Evolutionary conservation across 1,140 invertebrate genomes (phyloP).

Genomic region (Stegodyphus dumicola): DNA sequence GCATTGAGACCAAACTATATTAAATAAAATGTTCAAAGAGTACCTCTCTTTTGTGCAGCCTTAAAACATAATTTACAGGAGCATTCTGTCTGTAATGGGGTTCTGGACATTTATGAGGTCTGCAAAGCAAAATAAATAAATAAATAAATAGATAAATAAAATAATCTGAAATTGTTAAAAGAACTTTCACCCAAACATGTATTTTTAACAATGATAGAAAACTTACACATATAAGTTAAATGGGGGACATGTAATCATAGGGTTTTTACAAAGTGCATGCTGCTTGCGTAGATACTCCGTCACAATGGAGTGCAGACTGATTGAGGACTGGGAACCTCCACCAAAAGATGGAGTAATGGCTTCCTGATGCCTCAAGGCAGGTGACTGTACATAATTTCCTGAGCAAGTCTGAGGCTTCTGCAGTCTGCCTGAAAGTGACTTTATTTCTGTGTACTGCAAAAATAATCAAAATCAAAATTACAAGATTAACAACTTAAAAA

Average conservation of each 20-base stretch:
- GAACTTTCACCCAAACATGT: no score
- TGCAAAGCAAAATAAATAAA: slow-evolving; percentile 67
- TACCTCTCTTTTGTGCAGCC: slow-evolving; percentile 67
- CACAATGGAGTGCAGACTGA: slow-evolving; percentile 91
- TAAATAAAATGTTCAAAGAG: no score
- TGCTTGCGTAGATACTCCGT: slow-evolving; percentile 96
- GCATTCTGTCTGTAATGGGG: slow-evolving; percentile 79
- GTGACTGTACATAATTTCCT: slow-evolving; percentile 62
- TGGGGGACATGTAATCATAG: slow-evolving; percentile 73
- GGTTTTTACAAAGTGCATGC: slow-evolving; percentile 72
- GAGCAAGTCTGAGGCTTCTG: slow-evolving; percentile 61
- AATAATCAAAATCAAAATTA: background rate
- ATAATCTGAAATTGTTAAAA: no score
- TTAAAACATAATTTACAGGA: slow-evolving; percentile 76
- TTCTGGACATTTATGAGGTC: slow-evolving; percentile 93
- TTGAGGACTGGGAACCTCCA: slow-evolving; percentile 67
- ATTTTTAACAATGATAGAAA: no score
- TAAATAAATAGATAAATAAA: background rate
- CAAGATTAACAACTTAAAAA: background rate
- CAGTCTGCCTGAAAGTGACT: slow-evolving; percentile 12
- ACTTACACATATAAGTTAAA: slow-evolving; percentile 70
- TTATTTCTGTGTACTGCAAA: slow-evolving; percentile 19
- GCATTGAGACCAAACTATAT: no score
- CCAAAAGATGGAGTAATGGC: slow-evolving; percentile 2
- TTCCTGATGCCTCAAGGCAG: slow-evolving; percentile 59